These are phyloP conservation scores for Ophonus ardosiacus DNA, from an alignment of 2,888 invertebrate species.

Conservation along the genomic window DNA sequence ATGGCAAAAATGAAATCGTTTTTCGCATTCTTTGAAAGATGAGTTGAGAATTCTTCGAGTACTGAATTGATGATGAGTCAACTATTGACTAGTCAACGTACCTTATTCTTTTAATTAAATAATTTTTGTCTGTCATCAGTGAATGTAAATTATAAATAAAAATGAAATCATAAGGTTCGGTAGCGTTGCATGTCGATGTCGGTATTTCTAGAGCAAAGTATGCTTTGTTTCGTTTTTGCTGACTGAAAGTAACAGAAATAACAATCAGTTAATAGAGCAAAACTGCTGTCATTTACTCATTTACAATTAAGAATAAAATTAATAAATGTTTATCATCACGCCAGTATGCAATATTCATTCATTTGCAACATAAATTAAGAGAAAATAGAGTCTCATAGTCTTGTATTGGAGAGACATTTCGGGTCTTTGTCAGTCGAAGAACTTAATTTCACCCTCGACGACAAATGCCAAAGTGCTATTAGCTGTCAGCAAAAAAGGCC, in stretches of 20 bases:
- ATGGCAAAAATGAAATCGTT: neutral
- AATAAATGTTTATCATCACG: neutral
- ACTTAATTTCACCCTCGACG: too few relatives aligned
- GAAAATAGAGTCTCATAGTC: neutral
- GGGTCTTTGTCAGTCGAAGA: too few relatives aligned
- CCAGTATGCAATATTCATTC: neutral
- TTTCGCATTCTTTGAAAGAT: neutral
- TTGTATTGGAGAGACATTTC: too few relatives aligned
- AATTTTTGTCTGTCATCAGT: constrained; percentile 38
- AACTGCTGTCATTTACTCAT: neutral
- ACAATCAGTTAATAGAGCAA: constrained; percentile 24
- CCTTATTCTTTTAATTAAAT: constrained; percentile 33
- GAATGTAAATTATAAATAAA: constrained; percentile 30
- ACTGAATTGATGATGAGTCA: neutral
- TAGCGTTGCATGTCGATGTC: neutral
- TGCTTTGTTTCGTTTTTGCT: constrained; percentile 27
- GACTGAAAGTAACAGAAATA: constrained; percentile 30
- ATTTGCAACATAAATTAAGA: neutral
- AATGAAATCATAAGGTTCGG: constrained; percentile 30
- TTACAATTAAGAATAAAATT: neutral
- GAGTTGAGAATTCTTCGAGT: neutral
- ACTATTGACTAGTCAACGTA: neutral
- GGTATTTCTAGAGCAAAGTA: neutral
- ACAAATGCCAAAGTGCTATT: too few relatives aligned
- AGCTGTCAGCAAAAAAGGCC: neutral